phyloP scores from a whole-genome alignment of 2,113 vertebrate species.

The Heterotis niloticus region DNA sequence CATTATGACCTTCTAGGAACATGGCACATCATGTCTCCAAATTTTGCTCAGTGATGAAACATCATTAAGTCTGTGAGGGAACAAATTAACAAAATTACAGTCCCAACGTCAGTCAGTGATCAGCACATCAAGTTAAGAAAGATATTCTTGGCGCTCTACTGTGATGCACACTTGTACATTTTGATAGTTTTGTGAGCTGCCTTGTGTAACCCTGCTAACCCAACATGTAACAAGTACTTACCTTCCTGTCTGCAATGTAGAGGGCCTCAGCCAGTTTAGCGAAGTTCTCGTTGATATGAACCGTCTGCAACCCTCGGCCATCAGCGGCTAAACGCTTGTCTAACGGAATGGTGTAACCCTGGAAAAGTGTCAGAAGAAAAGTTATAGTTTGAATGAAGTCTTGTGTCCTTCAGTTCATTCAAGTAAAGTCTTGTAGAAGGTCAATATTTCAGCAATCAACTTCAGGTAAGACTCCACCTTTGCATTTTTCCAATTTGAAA shows the following conservation, averaged over 20 bases:
- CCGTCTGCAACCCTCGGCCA: constrained; percentile 89
- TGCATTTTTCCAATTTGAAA: constrained; percentile 99
- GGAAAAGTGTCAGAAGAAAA: constrained; percentile 18
- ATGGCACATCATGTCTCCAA: no score
- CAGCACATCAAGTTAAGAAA: no score
- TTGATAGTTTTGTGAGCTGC: background rate
- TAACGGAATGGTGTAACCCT: constrained; percentile 97
- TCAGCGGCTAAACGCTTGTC: constrained; percentile 96
- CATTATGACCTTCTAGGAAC: background rate
- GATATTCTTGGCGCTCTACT: no score
- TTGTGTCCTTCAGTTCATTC: background rate
- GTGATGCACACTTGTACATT: background rate
- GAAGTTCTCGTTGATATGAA: constrained; percentile 98
- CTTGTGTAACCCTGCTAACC: background rate
- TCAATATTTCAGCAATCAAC: background rate
- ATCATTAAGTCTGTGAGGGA: no score
- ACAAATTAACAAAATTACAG: no score
- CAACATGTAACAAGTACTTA: constrained; percentile 38
- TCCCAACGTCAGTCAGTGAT: no score
- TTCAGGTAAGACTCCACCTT: constrained; percentile 68
- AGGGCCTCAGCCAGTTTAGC: constrained; percentile 94
- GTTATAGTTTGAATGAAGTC: background rate
- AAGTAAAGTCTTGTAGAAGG: background rate
- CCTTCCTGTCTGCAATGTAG: constrained; percentile 97
- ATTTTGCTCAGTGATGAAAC: no score